Evolutionary conservation across 1,140 invertebrate species (phyloP).

Genomic region (Drosophila arizonae): DNA sequence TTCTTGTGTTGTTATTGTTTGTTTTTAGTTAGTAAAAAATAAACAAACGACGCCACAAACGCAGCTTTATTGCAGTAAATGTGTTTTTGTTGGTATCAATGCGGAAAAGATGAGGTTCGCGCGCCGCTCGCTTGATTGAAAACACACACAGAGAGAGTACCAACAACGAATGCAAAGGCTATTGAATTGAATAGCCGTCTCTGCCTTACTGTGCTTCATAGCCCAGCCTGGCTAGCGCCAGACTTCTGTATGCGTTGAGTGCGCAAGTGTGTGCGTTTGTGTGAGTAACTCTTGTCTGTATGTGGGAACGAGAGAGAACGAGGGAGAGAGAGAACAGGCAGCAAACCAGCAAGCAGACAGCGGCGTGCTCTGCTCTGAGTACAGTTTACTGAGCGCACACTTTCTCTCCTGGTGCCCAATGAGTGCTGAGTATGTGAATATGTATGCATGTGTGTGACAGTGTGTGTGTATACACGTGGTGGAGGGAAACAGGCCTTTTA

Average conservation of each 20-base stretch:
- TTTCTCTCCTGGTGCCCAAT: slow-evolving; percentile 44
- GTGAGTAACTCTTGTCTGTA: slow-evolving; percentile 40
- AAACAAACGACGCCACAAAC: slow-evolving; percentile 76
- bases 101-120: slow-evolving; percentile 79
- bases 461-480: slow-evolving; percentile 71
- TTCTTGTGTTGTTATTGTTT: slow-evolving; percentile 64
- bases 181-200: slow-evolving; percentile 82
- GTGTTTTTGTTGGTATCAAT: slow-evolving; percentile 79
- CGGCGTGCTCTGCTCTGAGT: slow-evolving; percentile 60
- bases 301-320: slow-evolving; percentile 29
- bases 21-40: slow-evolving; percentile 81
- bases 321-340: slow-evolving; percentile 28
- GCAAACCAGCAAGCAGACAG: slow-evolving; percentile 14
- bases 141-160: slow-evolving; percentile 82
- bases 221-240: slow-evolving; percentile 59
- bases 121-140: slow-evolving; percentile 82
- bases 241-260: slow-evolving; percentile 71
- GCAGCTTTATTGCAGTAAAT: slow-evolving; percentile 72
- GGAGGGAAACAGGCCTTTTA: slow-evolving; percentile 71
- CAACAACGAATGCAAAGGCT: slow-evolving; percentile 83
- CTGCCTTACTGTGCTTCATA: slow-evolving; percentile 74
- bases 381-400: slow-evolving; percentile 65
- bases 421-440: slow-evolving; percentile 47
- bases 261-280: slow-evolving; percentile 61
- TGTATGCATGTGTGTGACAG: slow-evolving; percentile 39